Evolutionary conservation across 1,140 invertebrate species (phyloP).

Genomic region (Ditylenchus dipsaci): DNA sequence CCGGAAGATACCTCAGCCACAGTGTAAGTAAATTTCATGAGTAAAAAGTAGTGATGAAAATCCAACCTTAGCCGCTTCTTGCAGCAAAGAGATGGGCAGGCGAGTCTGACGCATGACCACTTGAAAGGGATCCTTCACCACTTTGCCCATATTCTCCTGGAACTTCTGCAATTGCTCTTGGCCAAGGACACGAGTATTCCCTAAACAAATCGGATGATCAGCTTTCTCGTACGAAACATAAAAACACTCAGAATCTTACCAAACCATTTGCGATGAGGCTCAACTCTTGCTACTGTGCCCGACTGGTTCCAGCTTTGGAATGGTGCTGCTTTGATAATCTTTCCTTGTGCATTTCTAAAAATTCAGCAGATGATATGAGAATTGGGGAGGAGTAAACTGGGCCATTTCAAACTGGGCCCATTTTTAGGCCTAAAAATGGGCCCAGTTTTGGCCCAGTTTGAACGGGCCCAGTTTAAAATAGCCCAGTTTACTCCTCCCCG

Average conservation of each 20-base stretch:
- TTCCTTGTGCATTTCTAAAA: conserved; percentile 73
- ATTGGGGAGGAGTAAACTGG: too few species aligned
- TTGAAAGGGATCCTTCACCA: conserved; percentile 90
- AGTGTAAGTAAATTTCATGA: too few species aligned
- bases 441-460: too few species aligned
- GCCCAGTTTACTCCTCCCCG: too few species aligned
- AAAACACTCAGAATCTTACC: conserved; percentile 58
- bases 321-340: conserved; percentile 86
- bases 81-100: conserved; percentile 85
- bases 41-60: too few species aligned
- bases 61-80: conserved; percentile 77
- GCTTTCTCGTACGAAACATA: conserved; percentile 20
- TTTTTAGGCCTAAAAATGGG: too few species aligned
- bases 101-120: conserved; percentile 93
- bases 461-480: too few species aligned
- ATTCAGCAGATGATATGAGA: conserved; percentile 4
- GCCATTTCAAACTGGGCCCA: too few species aligned
- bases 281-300: conserved; percentile 84
- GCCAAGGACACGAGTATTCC: conserved; percentile 71
- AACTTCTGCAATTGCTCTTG: conserved; percentile 93
- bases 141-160: conserved; percentile 88
- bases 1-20: too few species aligned
- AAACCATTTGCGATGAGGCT: conserved; percentile 97
- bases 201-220: conserved; percentile 58
- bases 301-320: conserved; percentile 83